Conservation (phyloP, 2,113 vertebrate species). For the Trichechus manatus region DNA sequence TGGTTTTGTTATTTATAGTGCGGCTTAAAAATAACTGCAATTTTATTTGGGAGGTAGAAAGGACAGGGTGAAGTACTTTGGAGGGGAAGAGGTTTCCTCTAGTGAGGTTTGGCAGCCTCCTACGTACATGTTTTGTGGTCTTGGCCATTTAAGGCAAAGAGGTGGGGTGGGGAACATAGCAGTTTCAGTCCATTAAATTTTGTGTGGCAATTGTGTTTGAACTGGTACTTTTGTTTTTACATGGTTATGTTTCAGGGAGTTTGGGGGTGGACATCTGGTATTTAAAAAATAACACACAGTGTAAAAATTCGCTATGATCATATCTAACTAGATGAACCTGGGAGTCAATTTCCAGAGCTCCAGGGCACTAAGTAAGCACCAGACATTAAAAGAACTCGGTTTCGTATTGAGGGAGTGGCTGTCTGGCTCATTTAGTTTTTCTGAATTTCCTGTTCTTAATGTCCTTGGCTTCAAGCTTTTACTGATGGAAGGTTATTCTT, state of each 20-base stretch:
- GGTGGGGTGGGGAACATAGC: not conserved
- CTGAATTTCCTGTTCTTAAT: constrained; percentile 74
- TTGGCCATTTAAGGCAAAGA: constrained; percentile 6
- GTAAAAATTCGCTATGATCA: not conserved
- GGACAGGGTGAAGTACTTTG: constrained; percentile 1
- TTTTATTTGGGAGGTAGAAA: constrained; percentile 21
- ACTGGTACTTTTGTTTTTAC: not conserved
- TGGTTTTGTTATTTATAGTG: constrained; percentile 2
- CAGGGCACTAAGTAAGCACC: constrained; percentile 43
- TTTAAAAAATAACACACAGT: constrained; percentile 5
- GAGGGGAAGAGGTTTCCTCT: not conserved
- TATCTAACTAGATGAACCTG: not conserved
- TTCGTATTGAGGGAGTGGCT: constrained; percentile 59
- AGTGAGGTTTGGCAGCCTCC: constrained; percentile 14
- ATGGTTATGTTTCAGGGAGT: not conserved
- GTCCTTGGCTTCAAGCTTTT: constrained; percentile 59
- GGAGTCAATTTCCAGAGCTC: constrained; percentile 39
- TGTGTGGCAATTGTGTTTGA: not conserved
- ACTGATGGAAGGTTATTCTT: constrained; percentile 19
- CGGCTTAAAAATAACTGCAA: not conserved
- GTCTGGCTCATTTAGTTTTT: constrained; percentile 16
- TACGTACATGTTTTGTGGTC: not conserved
- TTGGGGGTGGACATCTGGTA: not conserved
- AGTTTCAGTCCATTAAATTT: not conserved
- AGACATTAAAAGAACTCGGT: constrained; percentile 60